Base-by-base conservation (phyloP, 2,888 invertebrate genomes). In the Molanna angustata region DNA sequence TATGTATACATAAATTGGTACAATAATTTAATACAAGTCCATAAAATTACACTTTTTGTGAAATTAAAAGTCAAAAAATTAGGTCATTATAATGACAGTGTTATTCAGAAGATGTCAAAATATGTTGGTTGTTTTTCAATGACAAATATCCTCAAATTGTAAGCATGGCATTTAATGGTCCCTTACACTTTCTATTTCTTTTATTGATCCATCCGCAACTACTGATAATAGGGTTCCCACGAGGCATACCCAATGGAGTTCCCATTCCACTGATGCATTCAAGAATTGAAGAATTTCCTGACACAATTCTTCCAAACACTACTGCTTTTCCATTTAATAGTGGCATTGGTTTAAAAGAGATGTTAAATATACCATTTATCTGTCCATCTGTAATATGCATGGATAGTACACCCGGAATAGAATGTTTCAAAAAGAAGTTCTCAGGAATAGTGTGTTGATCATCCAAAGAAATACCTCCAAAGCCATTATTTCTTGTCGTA, bases 321-420 rank as follows among this genome's bases (percentile, higher is more conserved):
- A 54, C 49, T 19, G 40, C 43, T 18, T 35, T 54, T 2, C 54
- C 54, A 19, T 54, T 41, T 9, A 54, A 22, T 9, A 54, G 27
- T 7, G 45, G 45, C 54, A 54, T 54, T 6, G 49, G 18, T 17
- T 33, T 54, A n/a, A 54, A 54, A 17, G 44, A 49, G 11, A 54
- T 31, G 18, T 54, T 54, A 21, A 54, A 49, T 13, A 49, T 54
- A 2, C 54, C 54, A 33, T 41, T 49, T 7, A 49, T 32, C 22
- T 19, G 17, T 11, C 45, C 39, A 16, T 41, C 16, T 13, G 32
- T 14, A 13, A 49, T 19, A 16, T 43, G 32, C 54, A 54, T 54
- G 18, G 54, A 54, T 2, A 54, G 27, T 11, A 54, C 39, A 19
- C 54, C 54, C 4, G 45, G 40, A 17, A 33, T 17, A 6, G 33